phyloP scores from a whole-genome alignment of 1,140 invertebrate genomes.

The Drosophila lowei region DNA sequence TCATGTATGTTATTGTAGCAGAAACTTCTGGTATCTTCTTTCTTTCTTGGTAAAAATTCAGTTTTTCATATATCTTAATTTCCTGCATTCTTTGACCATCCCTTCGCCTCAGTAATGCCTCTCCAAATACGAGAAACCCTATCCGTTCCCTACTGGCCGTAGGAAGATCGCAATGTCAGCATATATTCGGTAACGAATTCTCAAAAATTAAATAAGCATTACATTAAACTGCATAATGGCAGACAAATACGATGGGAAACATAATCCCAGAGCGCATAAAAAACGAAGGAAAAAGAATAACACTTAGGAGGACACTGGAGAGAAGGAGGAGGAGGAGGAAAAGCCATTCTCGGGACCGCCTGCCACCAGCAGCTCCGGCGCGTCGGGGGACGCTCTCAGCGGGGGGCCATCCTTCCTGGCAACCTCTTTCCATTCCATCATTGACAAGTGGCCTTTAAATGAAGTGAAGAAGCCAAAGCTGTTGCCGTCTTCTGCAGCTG shows the following conservation, averaged over 20 bases:
- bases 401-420: conserved; percentile 15
- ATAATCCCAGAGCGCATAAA: conserved; percentile 35
- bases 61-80: no score
- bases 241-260: conserved; percentile 31
- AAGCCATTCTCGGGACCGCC: conserved; percentile 14
- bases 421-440: conserved; percentile 39
- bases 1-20: no score
- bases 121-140: no score
- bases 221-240: conserved; percentile 35
- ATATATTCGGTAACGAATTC: neutral
- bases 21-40: neutral
- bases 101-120: no score
- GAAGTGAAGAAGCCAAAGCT: conserved; percentile 56
- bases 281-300: conserved; percentile 9
- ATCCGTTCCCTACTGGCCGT: no score
- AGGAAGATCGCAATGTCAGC: no score
- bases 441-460: conserved; percentile 77
- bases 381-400: conserved; percentile 10
- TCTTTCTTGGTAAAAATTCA: neutral
- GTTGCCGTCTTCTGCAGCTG: conserved; percentile 32
- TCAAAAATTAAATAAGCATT: conserved; percentile 49
- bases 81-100: no score
- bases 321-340: conserved; percentile 13
- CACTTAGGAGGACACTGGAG: conserved; percentile 2
- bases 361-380: conserved; percentile 29